Evolutionary conservation across 2,113 vertebrate genomes (phyloP), one percentile per base, ranked within the genome.

Genomic region (Rhabdomys dilectus): DNA sequence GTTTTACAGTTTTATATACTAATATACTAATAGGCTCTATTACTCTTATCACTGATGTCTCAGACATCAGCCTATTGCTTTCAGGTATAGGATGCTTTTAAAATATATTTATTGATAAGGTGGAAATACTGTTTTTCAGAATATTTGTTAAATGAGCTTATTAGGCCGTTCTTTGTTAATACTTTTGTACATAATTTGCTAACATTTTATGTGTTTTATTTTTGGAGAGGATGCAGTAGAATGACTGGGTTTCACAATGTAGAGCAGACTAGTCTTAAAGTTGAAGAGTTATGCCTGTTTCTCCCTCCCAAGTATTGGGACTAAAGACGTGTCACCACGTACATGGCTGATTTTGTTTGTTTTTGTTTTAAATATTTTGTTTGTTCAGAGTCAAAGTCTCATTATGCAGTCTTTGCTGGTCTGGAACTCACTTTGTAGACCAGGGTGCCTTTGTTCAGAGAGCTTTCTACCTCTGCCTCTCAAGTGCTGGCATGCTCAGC

Each of bases 11-110:
- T 86, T 51, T 22, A 48, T 36, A 24, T 31, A 86, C 62, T 51
- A 48, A 51, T 86, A 22, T n/a, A 73, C 7, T 42, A 17, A 42
- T 31, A 60, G 66, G 34, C 0, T 0, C 78, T 94, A 75, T 96
- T 96, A 95, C 26, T 77, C 11, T 86, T 96, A 72, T 4, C 7
- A 89, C 16, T 5, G 24, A 80, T n/a, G 51, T 97, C 82, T 94
- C 21, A 93, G 53, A 96, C 58, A 90, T 31, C 12, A 93, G 62
- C 12, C 60, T 11, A 26, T 93, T 89, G 53, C 31, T 91, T 94
- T 96, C n/a, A 88, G 24, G 86, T 90, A 58, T 34, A 73, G 45
- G 84, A 90, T 72, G 19, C 48, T 75, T 96, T 95, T 84, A 60
- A 56, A 89, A 72, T 2, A 21, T 4, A 60, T 90, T 85, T 86